phyloP scores from a whole-genome alignment of 1,140 invertebrate genomes.

The Lutraria rhynchaena region DNA sequence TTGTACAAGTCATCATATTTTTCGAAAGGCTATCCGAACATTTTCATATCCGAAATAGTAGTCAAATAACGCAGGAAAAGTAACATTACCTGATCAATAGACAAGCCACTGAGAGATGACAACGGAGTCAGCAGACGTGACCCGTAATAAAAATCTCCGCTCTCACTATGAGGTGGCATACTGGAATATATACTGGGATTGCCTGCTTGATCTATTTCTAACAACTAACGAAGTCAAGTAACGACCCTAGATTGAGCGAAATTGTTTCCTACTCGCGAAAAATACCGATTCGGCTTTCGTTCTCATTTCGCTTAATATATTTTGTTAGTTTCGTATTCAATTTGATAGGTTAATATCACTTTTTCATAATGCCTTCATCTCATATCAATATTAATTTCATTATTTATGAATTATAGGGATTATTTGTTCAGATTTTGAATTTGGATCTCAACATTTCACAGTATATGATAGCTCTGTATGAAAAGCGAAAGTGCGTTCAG shows the following conservation, averaged over 20 bases:
- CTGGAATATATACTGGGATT: no score
- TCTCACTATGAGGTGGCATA: conserved; percentile 46
- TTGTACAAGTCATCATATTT: no score
- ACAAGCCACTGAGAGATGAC: neutral
- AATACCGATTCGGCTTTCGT: neutral
- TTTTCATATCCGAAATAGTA: neutral
- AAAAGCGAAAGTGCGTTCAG: conserved; percentile 27
- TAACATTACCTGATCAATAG: conserved; percentile 47
- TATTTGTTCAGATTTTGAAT: no score
- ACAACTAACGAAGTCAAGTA: no score
- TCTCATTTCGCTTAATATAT: neutral
- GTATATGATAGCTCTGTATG: neutral
- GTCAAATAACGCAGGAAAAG: neutral
- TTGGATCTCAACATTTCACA: no score
- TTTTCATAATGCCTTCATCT: no score
- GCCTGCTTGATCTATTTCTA: no score
- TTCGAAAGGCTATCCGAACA: neutral
- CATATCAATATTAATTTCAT: no score
- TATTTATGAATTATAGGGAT: no score
- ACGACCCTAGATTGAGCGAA: neutral
- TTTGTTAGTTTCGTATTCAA: no score
- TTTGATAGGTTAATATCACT: no score
- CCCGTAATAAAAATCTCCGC: conserved; percentile 46
- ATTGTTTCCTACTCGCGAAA: no score
- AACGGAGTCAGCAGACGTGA: conserved; percentile 48